Evolutionary conservation across 2,797 vertebrate species (phyloP).

Genomic region (Fratercula arctica): DNA sequence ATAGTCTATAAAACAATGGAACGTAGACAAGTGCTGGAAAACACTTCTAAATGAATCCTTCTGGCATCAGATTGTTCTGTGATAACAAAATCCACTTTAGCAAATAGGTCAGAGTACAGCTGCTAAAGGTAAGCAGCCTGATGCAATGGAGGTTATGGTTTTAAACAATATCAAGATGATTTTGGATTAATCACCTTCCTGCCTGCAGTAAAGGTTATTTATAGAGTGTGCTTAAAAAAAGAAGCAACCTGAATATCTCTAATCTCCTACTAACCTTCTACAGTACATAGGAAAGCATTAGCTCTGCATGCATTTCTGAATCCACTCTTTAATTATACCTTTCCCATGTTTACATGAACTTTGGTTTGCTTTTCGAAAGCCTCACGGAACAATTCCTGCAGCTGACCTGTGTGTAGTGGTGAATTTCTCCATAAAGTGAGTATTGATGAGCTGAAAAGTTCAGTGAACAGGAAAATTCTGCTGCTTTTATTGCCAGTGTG

Average conservation of each 20-base stretch:
- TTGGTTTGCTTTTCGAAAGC: conserved; percentile 76
- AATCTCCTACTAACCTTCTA: conserved; percentile 30
- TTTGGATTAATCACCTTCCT: conserved; percentile 61
- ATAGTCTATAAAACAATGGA: conserved; percentile 17
- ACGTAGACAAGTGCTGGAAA: neutral
- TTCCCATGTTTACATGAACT: conserved; percentile 77
- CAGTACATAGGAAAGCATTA: conserved; percentile 19
- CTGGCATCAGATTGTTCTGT: neutral
- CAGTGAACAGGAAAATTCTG: conserved; percentile 88
- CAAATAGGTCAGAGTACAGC: conserved; percentile 19
- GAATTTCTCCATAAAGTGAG: conserved; percentile 82
- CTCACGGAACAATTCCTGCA: conserved; percentile 68
- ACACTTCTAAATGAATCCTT: neutral
- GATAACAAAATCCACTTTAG: neutral
- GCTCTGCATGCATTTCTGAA: conserved; percentile 10
- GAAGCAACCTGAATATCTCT: conserved; percentile 17
- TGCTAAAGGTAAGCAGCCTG: conserved; percentile 1
- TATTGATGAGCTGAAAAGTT: conserved; percentile 86
- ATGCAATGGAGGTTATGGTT: neutral
- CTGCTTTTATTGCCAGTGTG: conserved; percentile 84
- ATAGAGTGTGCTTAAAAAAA: conserved; percentile 23
- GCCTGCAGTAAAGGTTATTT: conserved; percentile 43
- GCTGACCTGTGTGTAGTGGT: conserved; percentile 74
- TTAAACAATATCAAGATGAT: neutral
- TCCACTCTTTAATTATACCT: conserved; percentile 68